Conservation (phyloP, 2,797 vertebrate species). For the Urocyon cinereoargenteus region DNA sequence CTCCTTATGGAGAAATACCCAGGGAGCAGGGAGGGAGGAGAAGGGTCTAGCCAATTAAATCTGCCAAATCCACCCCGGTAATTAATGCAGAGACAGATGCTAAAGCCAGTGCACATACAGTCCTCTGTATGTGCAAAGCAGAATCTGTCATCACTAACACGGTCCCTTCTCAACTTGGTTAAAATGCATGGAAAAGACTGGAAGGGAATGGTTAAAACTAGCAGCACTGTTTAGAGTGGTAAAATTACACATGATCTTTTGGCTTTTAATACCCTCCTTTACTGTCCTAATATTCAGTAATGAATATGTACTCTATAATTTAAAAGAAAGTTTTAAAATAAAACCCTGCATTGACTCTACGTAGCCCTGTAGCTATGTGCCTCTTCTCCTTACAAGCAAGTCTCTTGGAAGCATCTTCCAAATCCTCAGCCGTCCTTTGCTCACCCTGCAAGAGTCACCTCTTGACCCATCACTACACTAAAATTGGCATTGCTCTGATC, state of each 20-base stretch:
- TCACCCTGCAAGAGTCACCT: neutral
- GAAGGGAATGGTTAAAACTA: neutral
- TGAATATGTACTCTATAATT: neutral
- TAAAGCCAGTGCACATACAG: too few species aligned
- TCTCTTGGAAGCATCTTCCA: neutral
- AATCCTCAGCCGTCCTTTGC: neutral
- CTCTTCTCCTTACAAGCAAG: neutral
- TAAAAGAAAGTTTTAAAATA: neutral
- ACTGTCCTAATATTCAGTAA: neutral
- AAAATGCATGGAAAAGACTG: neutral
- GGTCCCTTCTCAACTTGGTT: neutral
- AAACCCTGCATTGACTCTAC: neutral
- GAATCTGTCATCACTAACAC: neutral
- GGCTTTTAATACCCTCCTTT: neutral
- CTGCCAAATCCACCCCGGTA: constrained; percentile 54
- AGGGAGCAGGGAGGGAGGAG: constrained; percentile 52
- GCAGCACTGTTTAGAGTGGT: neutral
- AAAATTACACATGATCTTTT: neutral
- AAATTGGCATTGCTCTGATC: neutral
- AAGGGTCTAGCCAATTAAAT: constrained; percentile 61
- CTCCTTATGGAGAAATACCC: constrained; percentile 76
- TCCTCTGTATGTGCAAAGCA: constrained; percentile 4
- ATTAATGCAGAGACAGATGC: constrained; percentile 63
- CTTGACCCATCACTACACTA: neutral
- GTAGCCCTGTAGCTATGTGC: fast-evolving